Base-by-base conservation (phyloP, 2,888 invertebrate species). In the Pyrrhosoma nymphula region DNA sequence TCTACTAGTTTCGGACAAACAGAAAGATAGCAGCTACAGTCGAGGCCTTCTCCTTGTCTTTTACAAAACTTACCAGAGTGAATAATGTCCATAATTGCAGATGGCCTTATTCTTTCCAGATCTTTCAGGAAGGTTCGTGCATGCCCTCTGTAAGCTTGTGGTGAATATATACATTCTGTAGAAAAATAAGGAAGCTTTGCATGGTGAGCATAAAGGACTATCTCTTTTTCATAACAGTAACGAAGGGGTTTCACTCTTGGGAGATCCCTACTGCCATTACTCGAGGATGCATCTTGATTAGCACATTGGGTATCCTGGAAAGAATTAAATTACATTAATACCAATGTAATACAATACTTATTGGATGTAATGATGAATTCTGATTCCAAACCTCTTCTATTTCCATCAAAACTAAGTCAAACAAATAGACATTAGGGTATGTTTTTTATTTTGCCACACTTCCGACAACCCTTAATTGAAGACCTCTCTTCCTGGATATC, bases 181-280 rank as follows among this genome's bases (percentile, higher is more conserved):
- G 99, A 99, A 97, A 99, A 99, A 97, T 99, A 99, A 18, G 99
- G 98, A 56, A 99, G 97, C 96, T 99, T 98, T 97, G 99, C 99
- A 97, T 99, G 99, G 97, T 99, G 99, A 0, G 99, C 99, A 97
- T 99, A 99, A 99, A 99, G 99, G 0, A 99, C 99, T 96, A 99
- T 99, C 97, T 99, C 99, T 96, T 99, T 99, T 97, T 99, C 99
- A 97, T 99, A 99, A 0, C 99, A 98, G 97, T 99, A 99, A 97
- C 99, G 99, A 88, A 99, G 98, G 0, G 99, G 99, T 96, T 99
- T 99, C 35, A 99, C 99, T 96, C 99, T 97, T 0, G 99, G 99
- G 96, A 99, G 98, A 20, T 98, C 97, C 69, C 26, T 39, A 60
- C 26, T 69, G 56, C 47, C 75, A 93, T 93, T 55, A 47, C 47